Percentiles rank a stretch among this genome's conserved stretches.
These are phyloP conservation scores for Alentia gelatinosa DNA, from an alignment of 2,888 invertebrate genomes.

Conservation along the genomic window DNA sequence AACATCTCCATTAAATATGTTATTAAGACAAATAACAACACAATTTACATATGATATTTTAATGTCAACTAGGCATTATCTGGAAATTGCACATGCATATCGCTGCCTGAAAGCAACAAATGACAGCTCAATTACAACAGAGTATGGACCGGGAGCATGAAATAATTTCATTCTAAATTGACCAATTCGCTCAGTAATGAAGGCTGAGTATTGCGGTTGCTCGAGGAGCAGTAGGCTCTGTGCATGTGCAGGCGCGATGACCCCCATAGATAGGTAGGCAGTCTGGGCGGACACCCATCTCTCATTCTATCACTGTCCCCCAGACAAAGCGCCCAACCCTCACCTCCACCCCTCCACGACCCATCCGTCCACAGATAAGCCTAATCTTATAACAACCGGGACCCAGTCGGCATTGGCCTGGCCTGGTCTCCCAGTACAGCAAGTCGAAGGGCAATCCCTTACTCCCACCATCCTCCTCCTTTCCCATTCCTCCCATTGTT, in stretches of 20 bases:
- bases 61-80: neutral
- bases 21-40: too few relatives aligned
- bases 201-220: neutral
- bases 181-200: neutral
- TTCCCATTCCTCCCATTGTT: too few relatives aligned
- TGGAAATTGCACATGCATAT: neutral
- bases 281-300: neutral
- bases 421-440: too few relatives aligned
- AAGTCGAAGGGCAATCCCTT: too few relatives aligned
- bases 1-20: too few relatives aligned
- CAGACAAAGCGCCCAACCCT: neutral
- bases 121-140: neutral
- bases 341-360: neutral
- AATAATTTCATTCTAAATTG: neutral
- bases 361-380: neutral
- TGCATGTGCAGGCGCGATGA: neutral
- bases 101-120: neutral
- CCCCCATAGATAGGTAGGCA: neutral
- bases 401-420: too few relatives aligned
- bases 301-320: slow-evolving; percentile 9
- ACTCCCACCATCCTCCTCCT: too few relatives aligned
- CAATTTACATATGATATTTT: too few relatives aligned
- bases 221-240: neutral
- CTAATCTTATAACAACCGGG: neutral
- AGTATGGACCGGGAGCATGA: neutral